Evolutionary conservation across 2,888 invertebrate genomes (phyloP).

Genomic region (Philereme vetulata): DNA sequence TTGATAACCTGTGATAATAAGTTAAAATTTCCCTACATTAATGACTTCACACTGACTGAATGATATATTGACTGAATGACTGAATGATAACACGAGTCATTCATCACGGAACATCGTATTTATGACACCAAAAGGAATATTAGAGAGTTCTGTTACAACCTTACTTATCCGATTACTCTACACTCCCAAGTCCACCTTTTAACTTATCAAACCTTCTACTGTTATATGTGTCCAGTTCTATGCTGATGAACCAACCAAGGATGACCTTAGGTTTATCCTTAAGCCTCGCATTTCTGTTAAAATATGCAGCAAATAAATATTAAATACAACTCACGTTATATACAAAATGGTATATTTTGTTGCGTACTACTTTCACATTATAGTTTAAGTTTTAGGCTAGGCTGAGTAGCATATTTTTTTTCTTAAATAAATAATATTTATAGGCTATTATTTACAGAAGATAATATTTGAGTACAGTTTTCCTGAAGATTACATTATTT

Average conservation of each 20-base stretch:
- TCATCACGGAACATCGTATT: slow-evolving; percentile 44
- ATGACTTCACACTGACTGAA: slow-evolving; percentile 12
- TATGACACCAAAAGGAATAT: slow-evolving; percentile 43
- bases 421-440: too few species aligned
- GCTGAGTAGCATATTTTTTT: too few species aligned
- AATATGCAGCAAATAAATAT: not conserved
- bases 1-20: too few species aligned
- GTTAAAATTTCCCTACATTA: not conserved
- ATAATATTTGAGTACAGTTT: not conserved
- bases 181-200: slow-evolving; percentile 7
- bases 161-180: slow-evolving; percentile 31
- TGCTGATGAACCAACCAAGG: not conserved
- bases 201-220: not conserved
- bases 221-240: not conserved
- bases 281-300: not conserved
- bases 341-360: too few species aligned
- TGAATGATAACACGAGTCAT: slow-evolving; percentile 29
- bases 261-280: not conserved
- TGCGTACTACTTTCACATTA: too few species aligned
- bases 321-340: too few species aligned
- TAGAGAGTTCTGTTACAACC: slow-evolving; percentile 45
- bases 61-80: too few species aligned
- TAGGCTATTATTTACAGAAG: too few species aligned
- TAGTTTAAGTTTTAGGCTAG: too few species aligned
- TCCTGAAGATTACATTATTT: too few species aligned